Evolutionary conservation across 2,888 invertebrate genomes (phyloP), one percentile per base, ranked within the genome.

Genomic region (Apodemia duryi): DNA sequence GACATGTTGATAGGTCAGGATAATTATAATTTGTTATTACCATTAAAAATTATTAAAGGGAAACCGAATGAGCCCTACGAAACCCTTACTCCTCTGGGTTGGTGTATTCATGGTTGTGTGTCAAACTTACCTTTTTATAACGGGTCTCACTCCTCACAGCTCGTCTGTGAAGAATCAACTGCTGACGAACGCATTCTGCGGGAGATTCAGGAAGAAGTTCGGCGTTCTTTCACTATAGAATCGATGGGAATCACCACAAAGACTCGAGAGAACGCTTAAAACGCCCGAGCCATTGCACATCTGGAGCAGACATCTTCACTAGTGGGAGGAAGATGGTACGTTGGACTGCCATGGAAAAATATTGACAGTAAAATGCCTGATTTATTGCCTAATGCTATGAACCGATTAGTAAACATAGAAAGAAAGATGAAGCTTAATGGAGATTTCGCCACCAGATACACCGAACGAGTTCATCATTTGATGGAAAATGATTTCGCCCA

Each of bases 1-100:
- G 71, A 76, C 66, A 52, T 76, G 5, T 65, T 76, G 28, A 74
- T 77, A 43, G 77, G 75, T 0, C 75, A 75, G 43, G 76, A 76
- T 63, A 76, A 77, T 69, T 74, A 71, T 61, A 9, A 75, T 61
- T 68, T 77, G n/a, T 35, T 77, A 29, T 64, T 72, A 61, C 74
- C 74, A 0, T 60, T 73, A 49, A 62, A 74, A 67, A 29, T 67
- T 21, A 6, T 61, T 6, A 10, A 32, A 7, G 63, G 65, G 9
- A 62, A 62, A n/a, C 35, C 43, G 0, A 41, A 51, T 10, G 61
- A 67, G 61, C 62, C 63, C 11, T 63, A 35, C 13, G 63, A 63
- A 5, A 57, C 63, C 2, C 49, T 32, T 10, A 62, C 63, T 9
- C 52, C 52, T 21, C 28, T 32, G 41, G 65, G 63, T 5, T 65